Percentiles rank a stretch among this genome's conserved stretches.
Conservation (phyloP, 2,113 vertebrate genomes). For the Chiloscyllium plagiosum region DNA sequence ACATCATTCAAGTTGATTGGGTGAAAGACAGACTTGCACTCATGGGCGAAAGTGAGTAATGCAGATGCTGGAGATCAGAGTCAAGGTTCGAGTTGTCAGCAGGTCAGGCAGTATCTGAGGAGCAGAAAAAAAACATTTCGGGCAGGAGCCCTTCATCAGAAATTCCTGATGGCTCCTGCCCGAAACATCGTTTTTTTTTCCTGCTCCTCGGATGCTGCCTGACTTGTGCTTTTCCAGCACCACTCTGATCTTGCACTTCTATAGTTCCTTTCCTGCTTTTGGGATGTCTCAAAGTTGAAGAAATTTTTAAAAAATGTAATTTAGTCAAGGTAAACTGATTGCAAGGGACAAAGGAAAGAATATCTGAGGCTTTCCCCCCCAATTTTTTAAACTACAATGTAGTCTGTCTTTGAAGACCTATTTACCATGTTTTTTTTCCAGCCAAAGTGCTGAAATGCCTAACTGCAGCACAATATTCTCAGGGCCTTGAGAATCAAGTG, state of each 20-base stretch:
- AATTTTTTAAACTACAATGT: not conserved
- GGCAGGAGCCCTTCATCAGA: too few relatives aligned
- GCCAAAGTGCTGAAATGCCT: not conserved
- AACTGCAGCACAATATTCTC: not conserved
- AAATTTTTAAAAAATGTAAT: not conserved
- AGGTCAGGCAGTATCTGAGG: too few relatives aligned
- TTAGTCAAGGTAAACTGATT: not conserved
- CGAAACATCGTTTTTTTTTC: too few relatives aligned
- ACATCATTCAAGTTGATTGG: too few relatives aligned
- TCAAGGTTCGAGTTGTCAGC: too few relatives aligned
- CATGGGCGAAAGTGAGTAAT: too few relatives aligned
- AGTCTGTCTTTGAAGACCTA: not conserved
- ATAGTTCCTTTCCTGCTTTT: not conserved
- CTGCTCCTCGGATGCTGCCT: too few relatives aligned
- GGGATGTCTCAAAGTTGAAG: not conserved
- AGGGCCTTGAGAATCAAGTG: not conserved
- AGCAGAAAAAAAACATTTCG: too few relatives aligned
- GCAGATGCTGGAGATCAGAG: too few relatives aligned
- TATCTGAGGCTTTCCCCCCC: not conserved
- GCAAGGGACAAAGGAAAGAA: not conserved
- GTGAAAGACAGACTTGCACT: too few relatives aligned
- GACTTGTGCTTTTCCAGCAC: too few relatives aligned
- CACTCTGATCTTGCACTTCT: not conserved
- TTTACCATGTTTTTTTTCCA: not conserved
- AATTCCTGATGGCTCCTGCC: too few relatives aligned